phyloP scores from a whole-genome alignment of 2,888 invertebrate species.

The Chrysotoxum bicinctum region DNA sequence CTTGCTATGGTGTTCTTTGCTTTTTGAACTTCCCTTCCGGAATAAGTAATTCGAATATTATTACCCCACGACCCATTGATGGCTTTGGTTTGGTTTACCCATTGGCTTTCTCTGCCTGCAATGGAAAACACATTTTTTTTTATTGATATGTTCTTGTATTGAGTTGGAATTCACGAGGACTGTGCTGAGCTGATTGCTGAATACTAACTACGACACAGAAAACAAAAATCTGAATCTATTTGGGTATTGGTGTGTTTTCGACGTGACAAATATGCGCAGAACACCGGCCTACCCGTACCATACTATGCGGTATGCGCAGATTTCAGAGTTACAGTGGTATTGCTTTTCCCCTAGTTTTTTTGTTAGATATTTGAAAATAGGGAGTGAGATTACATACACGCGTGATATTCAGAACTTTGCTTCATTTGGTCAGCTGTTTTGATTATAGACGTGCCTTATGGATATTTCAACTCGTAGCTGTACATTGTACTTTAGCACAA shows the following conservation, averaged over 20 bases:
- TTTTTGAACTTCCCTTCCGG: constrained; percentile 52
- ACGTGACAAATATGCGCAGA: constrained; percentile 60
- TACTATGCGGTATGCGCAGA: constrained; percentile 6
- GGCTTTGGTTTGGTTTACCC: no score
- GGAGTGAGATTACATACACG: neutral
- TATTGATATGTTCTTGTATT: constrained; percentile 43
- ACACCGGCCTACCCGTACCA: neutral
- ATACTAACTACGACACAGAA: constrained; percentile 55
- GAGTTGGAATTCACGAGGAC: constrained; percentile 51
- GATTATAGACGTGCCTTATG: neutral
- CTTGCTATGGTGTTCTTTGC: constrained; percentile 39
- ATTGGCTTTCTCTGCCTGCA: constrained; percentile 48
- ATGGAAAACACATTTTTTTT: constrained; percentile 27
- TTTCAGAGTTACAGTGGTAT: neutral
- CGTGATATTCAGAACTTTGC: constrained; percentile 19
- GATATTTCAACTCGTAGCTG: neutral
- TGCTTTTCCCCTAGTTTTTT: constrained; percentile 40
- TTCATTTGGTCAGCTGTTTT: constrained; percentile 10
- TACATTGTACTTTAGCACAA: neutral
- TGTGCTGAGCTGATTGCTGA: constrained; percentile 61
- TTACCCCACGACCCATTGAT: constrained; percentile 44
- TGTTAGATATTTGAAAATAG: constrained; percentile 10
- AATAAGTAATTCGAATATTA: constrained; percentile 53
- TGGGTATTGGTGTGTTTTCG: constrained; percentile 51
- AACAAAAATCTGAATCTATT: constrained; percentile 36